Percentiles rank a stretch among this genome's conserved stretches.
Conservation (phyloP, 2,113 vertebrate species). For the Haemorhous mexicanus region DNA sequence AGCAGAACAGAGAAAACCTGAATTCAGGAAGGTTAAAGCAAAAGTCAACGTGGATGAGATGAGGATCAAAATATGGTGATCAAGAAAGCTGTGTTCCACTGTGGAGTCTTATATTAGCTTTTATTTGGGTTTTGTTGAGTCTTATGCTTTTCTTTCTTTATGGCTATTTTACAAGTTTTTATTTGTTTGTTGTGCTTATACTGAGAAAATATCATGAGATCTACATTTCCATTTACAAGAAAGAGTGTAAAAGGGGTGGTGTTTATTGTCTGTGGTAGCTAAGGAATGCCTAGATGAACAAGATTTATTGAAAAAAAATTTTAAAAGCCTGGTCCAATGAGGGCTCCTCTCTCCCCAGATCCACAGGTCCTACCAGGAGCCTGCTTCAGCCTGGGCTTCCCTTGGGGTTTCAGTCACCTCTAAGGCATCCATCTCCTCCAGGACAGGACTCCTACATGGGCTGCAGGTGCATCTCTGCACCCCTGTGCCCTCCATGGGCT, state of each 20-base stretch:
- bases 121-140: not conserved
- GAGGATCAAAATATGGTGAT: not conserved
- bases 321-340: not conserved
- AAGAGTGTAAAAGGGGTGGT: not conserved
- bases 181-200: not conserved
- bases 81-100: not conserved
- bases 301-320: not conserved
- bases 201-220: not conserved
- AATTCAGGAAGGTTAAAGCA: not conserved
- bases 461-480: not conserved
- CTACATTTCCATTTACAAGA: not conserved
- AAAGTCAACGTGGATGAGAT: not conserved
- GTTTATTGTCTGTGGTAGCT: not conserved
- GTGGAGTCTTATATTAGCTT: not conserved
- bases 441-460: fast-evolving
- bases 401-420: not conserved
- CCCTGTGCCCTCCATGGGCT: not conserved
- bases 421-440: not conserved
- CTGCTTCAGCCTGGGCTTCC: not conserved
- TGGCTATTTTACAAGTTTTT: not conserved
- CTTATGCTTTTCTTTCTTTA: not conserved
- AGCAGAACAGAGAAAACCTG: not conserved
- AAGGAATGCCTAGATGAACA: not conserved
- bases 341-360: not conserved
- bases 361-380: not conserved